These are phyloP conservation scores for Rostratula benghalensis DNA, from an alignment of 2,113 vertebrate species.

Conservation along the genomic window DNA sequence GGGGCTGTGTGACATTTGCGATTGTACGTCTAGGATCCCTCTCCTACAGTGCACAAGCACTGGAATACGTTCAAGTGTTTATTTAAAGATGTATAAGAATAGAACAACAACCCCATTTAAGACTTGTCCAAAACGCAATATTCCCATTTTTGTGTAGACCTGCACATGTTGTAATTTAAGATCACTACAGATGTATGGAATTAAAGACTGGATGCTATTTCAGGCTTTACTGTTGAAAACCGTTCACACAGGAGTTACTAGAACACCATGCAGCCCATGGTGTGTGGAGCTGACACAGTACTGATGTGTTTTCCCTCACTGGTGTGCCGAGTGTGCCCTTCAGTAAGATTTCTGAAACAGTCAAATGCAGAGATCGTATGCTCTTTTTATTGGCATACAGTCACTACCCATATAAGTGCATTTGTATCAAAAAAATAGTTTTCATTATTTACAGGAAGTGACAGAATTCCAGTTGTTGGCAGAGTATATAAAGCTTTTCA, in stretches of 20 bases:
- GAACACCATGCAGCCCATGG: no score
- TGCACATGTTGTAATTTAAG: neutral
- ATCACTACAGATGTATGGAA: neutral
- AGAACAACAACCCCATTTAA: neutral
- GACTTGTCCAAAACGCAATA: neutral
- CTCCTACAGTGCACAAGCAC: neutral
- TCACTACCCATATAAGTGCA: conserved; percentile 66
- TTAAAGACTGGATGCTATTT: neutral
- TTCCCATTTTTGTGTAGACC: neutral
- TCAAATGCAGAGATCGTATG: conserved; percentile 49
- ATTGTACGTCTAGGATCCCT: neutral
- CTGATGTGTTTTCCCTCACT: neutral
- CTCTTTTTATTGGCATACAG: conserved; percentile 71
- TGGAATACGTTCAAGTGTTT: neutral
- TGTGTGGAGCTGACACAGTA: neutral
- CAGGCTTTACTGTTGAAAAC: neutral
- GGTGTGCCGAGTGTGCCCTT: neutral
- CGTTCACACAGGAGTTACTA: neutral
- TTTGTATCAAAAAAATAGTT: conserved; percentile 61
- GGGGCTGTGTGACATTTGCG: neutral
- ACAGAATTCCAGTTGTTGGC: conserved; percentile 62
- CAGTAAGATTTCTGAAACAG: conserved; percentile 47
- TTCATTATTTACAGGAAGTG: conserved; percentile 69
- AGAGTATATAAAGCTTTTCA: conserved; percentile 68
- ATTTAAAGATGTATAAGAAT: neutral